Conservation (phyloP, 2,797 vertebrate species). For the Sebastolobus alascanus region DNA sequence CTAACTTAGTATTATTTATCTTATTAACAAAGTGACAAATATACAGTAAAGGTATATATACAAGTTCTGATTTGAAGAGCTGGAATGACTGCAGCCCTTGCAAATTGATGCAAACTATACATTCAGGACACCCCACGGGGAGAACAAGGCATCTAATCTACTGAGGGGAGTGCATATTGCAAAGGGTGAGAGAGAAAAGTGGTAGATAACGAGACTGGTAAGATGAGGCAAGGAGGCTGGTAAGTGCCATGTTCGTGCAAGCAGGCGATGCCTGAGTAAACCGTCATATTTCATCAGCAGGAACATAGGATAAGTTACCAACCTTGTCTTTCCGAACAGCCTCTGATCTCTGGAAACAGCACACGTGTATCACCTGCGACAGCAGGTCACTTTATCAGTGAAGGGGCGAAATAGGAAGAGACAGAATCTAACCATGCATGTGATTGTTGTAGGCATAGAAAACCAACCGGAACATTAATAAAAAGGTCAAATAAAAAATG, state of each 20-base stretch:
- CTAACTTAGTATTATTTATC: conserved; percentile 49
- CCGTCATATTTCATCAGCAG: conserved; percentile 30
- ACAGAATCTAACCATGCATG: conserved; percentile 61
- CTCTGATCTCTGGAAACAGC: conserved; percentile 17
- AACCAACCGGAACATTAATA: conserved; percentile 56
- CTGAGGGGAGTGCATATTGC: conserved; percentile 10
- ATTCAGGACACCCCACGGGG: conserved; percentile 32
- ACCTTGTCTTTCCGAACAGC: conserved; percentile 15
- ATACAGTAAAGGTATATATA: conserved; percentile 17
- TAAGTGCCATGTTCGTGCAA: conserved; percentile 53
- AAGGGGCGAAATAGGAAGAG: neutral
- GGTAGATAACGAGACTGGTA: neutral
- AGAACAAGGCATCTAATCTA: conserved; percentile 26
- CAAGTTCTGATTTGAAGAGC: conserved; percentile 24
- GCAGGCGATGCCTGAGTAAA: conserved; percentile 12
- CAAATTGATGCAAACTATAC: conserved; percentile 15
- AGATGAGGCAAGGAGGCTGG: conserved; percentile 5
- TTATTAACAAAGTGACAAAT: conserved; percentile 51
- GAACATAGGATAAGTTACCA: conserved; percentile 17
- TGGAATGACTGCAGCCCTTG: conserved; percentile 21
- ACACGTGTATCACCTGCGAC: conserved; percentile 5
- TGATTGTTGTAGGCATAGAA: conserved; percentile 63
- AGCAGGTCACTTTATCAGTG: conserved; percentile 23
- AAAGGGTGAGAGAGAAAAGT: conserved; percentile 13
- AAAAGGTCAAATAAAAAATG: conserved; percentile 57